Evolutionary conservation across 2,113 vertebrate genomes (phyloP).

Genomic region (Corvus moneduloides): DNA sequence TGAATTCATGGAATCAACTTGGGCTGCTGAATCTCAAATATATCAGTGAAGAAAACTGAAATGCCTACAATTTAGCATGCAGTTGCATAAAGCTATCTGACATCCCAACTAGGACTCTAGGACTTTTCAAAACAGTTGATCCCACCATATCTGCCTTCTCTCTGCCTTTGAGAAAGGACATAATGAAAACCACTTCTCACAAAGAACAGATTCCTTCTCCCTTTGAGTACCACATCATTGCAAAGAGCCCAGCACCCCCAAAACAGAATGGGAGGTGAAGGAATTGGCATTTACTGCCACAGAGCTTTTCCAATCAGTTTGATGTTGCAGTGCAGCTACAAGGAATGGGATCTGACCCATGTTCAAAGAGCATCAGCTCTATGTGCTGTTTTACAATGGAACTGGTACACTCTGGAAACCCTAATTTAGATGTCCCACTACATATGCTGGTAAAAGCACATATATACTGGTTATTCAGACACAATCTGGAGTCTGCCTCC

Average conservation of each 20-base stretch:
- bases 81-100: not conserved
- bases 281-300: not conserved
- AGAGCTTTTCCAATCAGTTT: not conserved
- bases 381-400: not conserved
- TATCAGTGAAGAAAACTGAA: not conserved
- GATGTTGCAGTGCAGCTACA: not conserved
- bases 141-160: not conserved
- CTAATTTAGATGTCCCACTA: not conserved
- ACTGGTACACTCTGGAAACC: not conserved
- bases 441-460: not conserved
- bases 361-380: not conserved
- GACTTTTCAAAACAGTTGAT: not conserved
- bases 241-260: not conserved
- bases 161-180: not conserved
- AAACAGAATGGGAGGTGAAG: not conserved
- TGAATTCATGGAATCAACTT: not conserved
- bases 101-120: not conserved
- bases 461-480: not conserved
- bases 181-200: not conserved
- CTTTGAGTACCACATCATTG: not conserved
- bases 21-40: not conserved
- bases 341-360: accelerated
- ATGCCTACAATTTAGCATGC: not conserved
- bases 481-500: not conserved
- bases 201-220: not conserved